Conservation (phyloP, 1,140 invertebrate genomes). For the Coelopa frigida region DNA sequence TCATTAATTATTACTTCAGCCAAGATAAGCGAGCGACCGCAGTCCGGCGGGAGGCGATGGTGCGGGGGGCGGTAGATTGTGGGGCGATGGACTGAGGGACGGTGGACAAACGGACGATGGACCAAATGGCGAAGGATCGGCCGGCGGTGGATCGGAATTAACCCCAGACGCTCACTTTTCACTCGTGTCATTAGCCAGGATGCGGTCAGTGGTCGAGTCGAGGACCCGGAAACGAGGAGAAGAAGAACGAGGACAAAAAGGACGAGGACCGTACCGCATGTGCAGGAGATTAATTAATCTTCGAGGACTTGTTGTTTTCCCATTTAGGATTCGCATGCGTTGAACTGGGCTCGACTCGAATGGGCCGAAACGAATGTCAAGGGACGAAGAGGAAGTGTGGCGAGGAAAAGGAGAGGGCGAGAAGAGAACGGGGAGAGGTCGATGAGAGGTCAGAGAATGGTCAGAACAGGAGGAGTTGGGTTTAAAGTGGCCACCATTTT, state of each 20-base stretch:
- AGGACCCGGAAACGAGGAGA: neutral
- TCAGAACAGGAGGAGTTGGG: too few relatives aligned
- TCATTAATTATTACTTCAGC: conserved; percentile 45
- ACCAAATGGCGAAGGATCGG: neutral
- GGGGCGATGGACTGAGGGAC: conserved; percentile 24
- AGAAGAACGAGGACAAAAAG: neutral
- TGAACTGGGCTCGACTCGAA: too few relatives aligned
- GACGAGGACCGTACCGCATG: conserved; percentile 23
- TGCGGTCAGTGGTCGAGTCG: neutral
- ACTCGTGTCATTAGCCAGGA: conserved; percentile 38
- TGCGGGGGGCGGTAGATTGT: conserved; percentile 4
- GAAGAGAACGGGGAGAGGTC: too few relatives aligned
- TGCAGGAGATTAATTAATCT: conserved; percentile 45
- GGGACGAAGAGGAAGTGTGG: too few relatives aligned
- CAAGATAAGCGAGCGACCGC: conserved; percentile 10
- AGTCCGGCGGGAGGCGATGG: conserved; percentile 5
- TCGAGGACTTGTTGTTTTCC: conserved; percentile 29
- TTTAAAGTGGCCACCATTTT: too few relatives aligned
- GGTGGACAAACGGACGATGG: too few relatives aligned
- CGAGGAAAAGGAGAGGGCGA: too few relatives aligned
- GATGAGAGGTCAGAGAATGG: too few relatives aligned
- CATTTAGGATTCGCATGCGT: conserved; percentile 1
- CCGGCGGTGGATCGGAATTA: conserved; percentile 18
- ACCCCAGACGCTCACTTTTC: conserved; percentile 32
- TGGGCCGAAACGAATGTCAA: too few relatives aligned